Conservation (phyloP, 2,797 vertebrate genomes). For the Stomatorhinus walkeri region DNA sequence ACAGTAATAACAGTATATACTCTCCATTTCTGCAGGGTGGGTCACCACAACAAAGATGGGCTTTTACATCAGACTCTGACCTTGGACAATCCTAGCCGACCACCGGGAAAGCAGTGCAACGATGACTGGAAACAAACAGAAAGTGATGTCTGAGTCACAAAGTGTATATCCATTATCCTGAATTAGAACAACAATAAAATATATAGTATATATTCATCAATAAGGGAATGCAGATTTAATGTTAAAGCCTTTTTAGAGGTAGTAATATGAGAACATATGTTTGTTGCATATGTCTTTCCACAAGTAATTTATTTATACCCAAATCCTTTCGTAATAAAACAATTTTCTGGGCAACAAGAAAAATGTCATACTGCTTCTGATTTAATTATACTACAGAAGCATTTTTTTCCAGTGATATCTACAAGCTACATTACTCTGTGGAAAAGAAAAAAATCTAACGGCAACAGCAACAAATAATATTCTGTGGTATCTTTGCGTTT, state of each 20-base stretch:
- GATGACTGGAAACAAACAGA: background rate
- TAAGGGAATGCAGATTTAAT: background rate
- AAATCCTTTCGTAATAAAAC: background rate
- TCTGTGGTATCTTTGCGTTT: background rate
- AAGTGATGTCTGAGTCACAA: background rate
- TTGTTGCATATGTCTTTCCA: background rate
- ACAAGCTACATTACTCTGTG: background rate
- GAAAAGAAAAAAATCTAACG: background rate
- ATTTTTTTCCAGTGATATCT: background rate
- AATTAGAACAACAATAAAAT: background rate
- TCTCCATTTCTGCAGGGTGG: background rate
- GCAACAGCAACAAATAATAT: background rate
- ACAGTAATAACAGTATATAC: background rate
- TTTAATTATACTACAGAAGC: background rate
- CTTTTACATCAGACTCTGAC: constrained; percentile 5
- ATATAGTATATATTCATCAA: background rate
- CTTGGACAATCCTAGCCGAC: background rate
- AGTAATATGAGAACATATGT: background rate
- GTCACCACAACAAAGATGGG: background rate
- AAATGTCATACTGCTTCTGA: background rate
- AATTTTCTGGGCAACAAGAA: background rate
- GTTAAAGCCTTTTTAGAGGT: background rate
- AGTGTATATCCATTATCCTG: background rate
- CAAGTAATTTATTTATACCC: background rate
- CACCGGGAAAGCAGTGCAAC: background rate